phyloP scores from a whole-genome alignment of 2,113 vertebrate genomes.

The Edolisoma coerulescens region DNA sequence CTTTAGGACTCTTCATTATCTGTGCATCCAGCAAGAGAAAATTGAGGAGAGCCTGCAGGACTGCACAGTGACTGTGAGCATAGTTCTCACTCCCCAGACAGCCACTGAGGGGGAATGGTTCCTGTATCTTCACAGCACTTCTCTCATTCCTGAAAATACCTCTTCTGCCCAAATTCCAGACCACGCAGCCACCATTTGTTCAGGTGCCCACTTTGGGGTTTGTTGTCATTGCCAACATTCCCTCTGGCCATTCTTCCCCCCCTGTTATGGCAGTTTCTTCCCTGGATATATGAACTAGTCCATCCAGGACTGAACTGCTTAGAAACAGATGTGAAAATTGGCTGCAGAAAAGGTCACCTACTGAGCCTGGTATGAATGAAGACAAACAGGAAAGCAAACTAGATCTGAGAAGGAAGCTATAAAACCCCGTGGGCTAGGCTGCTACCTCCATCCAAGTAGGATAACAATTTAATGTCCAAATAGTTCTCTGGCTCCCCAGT shows the following conservation, averaged over 20 bases:
- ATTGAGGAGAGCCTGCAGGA: not conserved
- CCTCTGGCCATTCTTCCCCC: not conserved
- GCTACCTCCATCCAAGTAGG: slow-evolving; percentile 41
- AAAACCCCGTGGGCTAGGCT: slow-evolving; percentile 27
- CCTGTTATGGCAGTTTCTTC: not conserved
- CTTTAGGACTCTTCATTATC: slow-evolving; percentile 33
- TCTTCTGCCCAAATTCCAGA: not conserved
- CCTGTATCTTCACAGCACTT: not conserved
- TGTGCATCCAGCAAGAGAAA: not conserved
- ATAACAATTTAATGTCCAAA: slow-evolving; percentile 10
- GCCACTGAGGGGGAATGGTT: not conserved
- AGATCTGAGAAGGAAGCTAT: slow-evolving; percentile 49
- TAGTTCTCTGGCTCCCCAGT: not conserved
- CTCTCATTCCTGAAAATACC: not conserved
- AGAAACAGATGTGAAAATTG: slow-evolving; percentile 62
- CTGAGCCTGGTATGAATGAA: slow-evolving; percentile 55
- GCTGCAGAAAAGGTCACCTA: slow-evolving; percentile 52
- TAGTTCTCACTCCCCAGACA: not conserved
- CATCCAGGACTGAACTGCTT: not conserved
- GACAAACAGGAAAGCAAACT: slow-evolving; percentile 50
- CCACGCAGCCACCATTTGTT: not conserved
- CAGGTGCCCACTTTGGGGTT: not conserved
- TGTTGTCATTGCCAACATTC: not conserved
- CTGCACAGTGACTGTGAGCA: not conserved
- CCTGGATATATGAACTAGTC: not conserved